phyloP scores from a whole-genome alignment of 2,113 vertebrate species.

The Delphinapterus leucas region DNA sequence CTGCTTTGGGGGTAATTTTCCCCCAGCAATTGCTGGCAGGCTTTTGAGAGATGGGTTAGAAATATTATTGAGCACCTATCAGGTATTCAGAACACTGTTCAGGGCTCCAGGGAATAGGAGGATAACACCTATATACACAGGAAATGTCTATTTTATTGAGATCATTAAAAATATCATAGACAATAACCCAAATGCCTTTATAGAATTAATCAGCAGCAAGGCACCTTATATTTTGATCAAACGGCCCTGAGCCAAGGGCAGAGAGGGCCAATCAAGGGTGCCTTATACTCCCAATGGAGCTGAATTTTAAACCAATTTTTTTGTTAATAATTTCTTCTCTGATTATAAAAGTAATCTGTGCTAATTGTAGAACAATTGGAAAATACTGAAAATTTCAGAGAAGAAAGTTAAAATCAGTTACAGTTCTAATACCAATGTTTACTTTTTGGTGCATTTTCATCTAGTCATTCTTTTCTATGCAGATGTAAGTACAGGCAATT shows the following conservation, averaged over 20 bases:
- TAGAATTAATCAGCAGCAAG: background rate
- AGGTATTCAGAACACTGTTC: background rate
- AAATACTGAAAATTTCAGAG: background rate
- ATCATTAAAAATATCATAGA: background rate
- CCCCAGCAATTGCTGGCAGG: background rate
- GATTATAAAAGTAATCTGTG: background rate
- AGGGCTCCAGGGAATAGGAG: background rate
- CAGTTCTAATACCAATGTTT: background rate
- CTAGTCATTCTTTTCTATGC: background rate
- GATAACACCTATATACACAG: background rate
- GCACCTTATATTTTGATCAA: background rate
- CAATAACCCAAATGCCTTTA: background rate
- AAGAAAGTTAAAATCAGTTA: background rate
- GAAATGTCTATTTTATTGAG: background rate
- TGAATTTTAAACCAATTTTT: background rate
- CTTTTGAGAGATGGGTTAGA: background rate
- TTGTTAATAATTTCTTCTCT: background rate
- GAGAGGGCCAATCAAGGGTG: background rate
- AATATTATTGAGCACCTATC: background rate
- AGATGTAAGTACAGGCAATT: background rate
- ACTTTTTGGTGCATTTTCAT: background rate
- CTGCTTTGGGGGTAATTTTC: slow-evolving; percentile 2
- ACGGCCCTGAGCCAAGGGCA: background rate
- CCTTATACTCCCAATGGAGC: background rate
- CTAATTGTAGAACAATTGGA: background rate